Evolutionary conservation across 35 echinoderm and acorn worm genomes (phyloP).

Genomic region (Apostichopus californicus): DNA sequence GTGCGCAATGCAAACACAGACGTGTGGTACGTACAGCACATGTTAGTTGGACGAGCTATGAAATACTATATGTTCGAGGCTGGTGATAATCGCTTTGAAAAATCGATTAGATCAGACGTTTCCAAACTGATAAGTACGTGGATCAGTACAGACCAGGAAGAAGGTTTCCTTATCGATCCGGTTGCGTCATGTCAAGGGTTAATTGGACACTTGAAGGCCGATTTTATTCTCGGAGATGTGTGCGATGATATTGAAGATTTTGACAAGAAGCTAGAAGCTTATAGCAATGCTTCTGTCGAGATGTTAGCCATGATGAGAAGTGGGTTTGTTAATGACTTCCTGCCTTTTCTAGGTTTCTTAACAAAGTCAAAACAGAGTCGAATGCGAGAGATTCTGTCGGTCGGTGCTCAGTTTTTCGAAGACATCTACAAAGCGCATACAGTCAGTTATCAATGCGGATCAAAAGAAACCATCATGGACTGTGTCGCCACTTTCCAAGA

Average conservation of each 20-base stretch:
- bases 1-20: background rate
- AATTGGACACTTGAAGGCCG: constrained; percentile 3
- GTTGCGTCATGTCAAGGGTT: background rate
- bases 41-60: background rate
- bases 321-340: constrained; percentile 19
- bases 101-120: constrained; percentile 6
- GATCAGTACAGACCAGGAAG: background rate
- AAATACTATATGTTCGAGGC: background rate
- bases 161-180: constrained; percentile 14
- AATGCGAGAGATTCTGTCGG: constrained; percentile 26
- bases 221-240: background rate
- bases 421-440: constrained; percentile 25
- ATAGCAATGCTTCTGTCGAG: background rate
- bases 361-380: constrained; percentile 25
- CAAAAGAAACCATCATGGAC: constrained; percentile 43
- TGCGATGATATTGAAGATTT: constrained; percentile 7
- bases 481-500: constrained; percentile 41
- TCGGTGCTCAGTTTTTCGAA: background rate
- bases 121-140: background rate
- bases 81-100: constrained; percentile 26
- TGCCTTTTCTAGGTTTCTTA: constrained; percentile 10
- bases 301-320: constrained; percentile 5
- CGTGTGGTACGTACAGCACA: constrained; percentile 24
- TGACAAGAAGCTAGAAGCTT: constrained; percentile 1
- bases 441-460: constrained; percentile 11